Conservation (phyloP, 2,888 invertebrate genomes). For the Atherix ibis region DNA sequence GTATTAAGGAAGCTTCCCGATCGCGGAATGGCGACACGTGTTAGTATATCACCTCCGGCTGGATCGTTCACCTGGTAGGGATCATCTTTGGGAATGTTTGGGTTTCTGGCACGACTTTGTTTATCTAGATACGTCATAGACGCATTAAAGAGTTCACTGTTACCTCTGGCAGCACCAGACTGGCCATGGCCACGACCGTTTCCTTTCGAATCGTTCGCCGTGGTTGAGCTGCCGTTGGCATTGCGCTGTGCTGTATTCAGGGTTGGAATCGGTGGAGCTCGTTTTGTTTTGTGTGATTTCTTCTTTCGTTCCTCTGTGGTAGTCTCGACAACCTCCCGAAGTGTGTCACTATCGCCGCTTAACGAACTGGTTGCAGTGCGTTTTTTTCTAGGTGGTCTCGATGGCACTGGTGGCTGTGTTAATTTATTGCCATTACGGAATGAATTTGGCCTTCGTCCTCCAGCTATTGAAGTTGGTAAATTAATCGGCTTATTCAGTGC, state of each 20-base stretch:
- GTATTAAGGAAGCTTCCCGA: constrained; percentile 75
- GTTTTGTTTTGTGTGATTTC: constrained; percentile 41
- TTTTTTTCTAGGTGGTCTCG: constrained; percentile 61
- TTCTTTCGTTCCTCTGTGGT: constrained; percentile 37
- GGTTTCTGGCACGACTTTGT: constrained; percentile 8
- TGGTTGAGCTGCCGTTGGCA: background rate
- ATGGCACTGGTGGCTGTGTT: constrained; percentile 34
- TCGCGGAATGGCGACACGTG: constrained; percentile 72
- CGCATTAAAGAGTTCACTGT: constrained; percentile 8
- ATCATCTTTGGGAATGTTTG: constrained; percentile 3
- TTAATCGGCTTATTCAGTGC: constrained; percentile 28
- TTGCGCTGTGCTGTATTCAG: background rate
- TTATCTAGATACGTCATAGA: constrained; percentile 11
- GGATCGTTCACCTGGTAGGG: constrained; percentile 23
- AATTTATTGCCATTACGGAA: constrained; percentile 21
- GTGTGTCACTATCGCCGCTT: constrained; percentile 44
- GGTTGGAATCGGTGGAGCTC: constrained; percentile 38
- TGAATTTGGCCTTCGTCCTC: constrained; percentile 3
- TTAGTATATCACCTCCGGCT: constrained; percentile 63
- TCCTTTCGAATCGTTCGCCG: background rate
- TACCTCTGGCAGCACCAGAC: too few relatives aligned
- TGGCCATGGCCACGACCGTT: too few relatives aligned
- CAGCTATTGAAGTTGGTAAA: constrained; percentile 16
- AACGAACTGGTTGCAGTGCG: constrained; percentile 46
- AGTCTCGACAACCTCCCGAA: constrained; percentile 34